Evolutionary conservation across 2,888 invertebrate species (phyloP), one percentile per base, ranked within the genome.

Genomic region (Drosophila sordidula): DNA sequence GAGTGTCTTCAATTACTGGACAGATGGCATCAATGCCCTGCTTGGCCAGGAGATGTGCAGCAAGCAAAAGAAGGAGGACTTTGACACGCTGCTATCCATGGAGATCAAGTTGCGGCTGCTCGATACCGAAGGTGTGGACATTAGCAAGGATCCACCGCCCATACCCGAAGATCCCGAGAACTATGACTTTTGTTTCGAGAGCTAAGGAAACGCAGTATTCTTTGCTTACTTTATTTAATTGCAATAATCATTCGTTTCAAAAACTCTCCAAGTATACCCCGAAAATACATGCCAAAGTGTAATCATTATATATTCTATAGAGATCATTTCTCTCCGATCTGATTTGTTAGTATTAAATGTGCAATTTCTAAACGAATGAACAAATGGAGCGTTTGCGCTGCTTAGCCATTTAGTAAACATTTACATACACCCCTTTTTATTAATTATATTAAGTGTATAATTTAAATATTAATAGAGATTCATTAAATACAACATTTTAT

Each of bases 121-220:
- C 67, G 98, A 99, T 92, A 97, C 98, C 0, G 98, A 99, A 93
- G 98, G 98, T 6, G 96, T 99, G 57, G 96, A 96, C 77, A 98
- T 98, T 87, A 98, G 98, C 0, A 96, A 97, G 89, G 96, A 97
- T 90, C 97, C 98, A 12, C 99, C 98, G 3, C 95, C 95, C 44
- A 96, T 99, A 89, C 98, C 99, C 0, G 96, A 96, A 52, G 96
- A 97, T 90, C 98, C 99, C 4, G 96, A 97, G 80, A 97, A 98
- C 93, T 98, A 97, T 92, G 96, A 97, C 91, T 98, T 97, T 70
- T 92, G 92, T 78, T 92, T 92, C 74, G 92, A 92, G 65, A 92
- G 90, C 68, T 92, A 90, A 82, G 42, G 32, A 39, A 39, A 44
- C 18, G 38, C 41, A 47, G 50, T 44, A 64, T 71, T 52, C 12